These are phyloP conservation scores for Caenorhabditis auriculariae DNA, from an alignment of 2,888 invertebrate genomes.

Conservation along the genomic window DNA sequence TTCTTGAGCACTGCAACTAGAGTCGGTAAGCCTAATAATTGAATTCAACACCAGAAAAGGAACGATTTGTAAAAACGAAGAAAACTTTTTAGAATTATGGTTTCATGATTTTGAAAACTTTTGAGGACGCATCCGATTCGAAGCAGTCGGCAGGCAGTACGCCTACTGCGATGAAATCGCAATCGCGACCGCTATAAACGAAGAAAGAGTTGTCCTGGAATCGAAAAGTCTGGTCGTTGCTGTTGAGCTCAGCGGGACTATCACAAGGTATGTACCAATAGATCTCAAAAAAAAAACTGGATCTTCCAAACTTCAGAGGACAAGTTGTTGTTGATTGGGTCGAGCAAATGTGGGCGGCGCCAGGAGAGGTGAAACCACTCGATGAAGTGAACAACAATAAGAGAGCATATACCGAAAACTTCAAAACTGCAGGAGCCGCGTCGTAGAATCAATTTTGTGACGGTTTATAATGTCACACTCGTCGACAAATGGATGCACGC, in stretches of 20 bases:
- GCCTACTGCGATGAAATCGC: slow-evolving; percentile 63
- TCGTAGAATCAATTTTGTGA: slow-evolving; percentile 39
- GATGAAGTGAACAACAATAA: slow-evolving; percentile 3
- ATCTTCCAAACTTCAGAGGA: slow-evolving; percentile 46
- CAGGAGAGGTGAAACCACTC: slow-evolving; percentile 23
- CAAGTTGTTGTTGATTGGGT: slow-evolving; percentile 58
- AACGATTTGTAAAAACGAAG: too few species aligned
- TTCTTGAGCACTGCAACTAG: slow-evolving; percentile 32
- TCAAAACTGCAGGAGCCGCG: slow-evolving; percentile 10
- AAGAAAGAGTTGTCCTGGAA: slow-evolving; percentile 16
- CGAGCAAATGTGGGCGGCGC: slow-evolving; percentile 36
- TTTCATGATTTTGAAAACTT: too few species aligned
- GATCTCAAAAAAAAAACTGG: too few species aligned
- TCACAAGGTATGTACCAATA: slow-evolving; percentile 9
- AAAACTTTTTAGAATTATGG: too few species aligned
- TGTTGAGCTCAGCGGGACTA: slow-evolving; percentile 21
- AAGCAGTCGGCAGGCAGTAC: slow-evolving; percentile 35
- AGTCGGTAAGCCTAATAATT: slow-evolving; percentile 14
- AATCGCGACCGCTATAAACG: slow-evolving; percentile 61
- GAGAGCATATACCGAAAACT: slow-evolving; percentile 1
- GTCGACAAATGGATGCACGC: slow-evolving; percentile 53
- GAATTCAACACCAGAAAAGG: too few species aligned
- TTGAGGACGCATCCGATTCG: slow-evolving; percentile 23
- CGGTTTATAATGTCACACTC: slow-evolving; percentile 41
- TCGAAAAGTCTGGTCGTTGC: slow-evolving; percentile 12